Evolutionary conservation across 2,888 invertebrate genomes (phyloP), one percentile per base, ranked within the genome.

Genomic region (Xiphydria camelus): DNA sequence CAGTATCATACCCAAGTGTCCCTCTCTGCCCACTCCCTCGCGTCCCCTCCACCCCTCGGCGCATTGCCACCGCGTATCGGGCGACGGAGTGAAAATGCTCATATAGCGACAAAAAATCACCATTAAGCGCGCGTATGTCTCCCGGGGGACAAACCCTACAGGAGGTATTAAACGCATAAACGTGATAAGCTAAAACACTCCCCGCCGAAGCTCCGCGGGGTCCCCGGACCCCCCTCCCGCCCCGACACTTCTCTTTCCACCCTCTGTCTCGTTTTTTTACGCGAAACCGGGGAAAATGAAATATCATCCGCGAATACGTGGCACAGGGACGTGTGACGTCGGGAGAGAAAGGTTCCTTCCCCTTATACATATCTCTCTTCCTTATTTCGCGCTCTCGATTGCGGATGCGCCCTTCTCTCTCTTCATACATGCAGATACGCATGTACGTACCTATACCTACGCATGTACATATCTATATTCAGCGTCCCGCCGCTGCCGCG

Each of bases 141-240:
- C 63, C 64, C 65, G 40, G 55, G 66, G 66, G 64, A 59, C 56
- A 49, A 51, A 54, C 57, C 59, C 59, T 45, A 54, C 41, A 44
- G 45, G 45, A 59, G 48, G 56, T 58, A 64, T 65, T 67, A 66
- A 68, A 65, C 66, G 64, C 57, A 56, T 55, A 60, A 66, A 68
- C 62, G 64, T 64, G 73, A 74, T 75, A 75, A 73, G 70, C 71
- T 66, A 64, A 69, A 72, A 71, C 70, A 68, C 68, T 69, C 61
- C 57, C 51, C 20, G 41, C 49, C 41, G 26, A 39, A 43, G 48
- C 53, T 32, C 43, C 39, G 40, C 51, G 57, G 61, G 50, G 49
- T 47, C 37, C 34, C 26, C 31, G 18, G 10, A 23, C 20, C 20
- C 34, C 29, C 47, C 35, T 41, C 45, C 35, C 20, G 35, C 29